A percentile compares a stretch with the other conserved stretches of the same genome.
Conservation (phyloP, 2,888 invertebrate species). For the Dioctria linearis region DNA sequence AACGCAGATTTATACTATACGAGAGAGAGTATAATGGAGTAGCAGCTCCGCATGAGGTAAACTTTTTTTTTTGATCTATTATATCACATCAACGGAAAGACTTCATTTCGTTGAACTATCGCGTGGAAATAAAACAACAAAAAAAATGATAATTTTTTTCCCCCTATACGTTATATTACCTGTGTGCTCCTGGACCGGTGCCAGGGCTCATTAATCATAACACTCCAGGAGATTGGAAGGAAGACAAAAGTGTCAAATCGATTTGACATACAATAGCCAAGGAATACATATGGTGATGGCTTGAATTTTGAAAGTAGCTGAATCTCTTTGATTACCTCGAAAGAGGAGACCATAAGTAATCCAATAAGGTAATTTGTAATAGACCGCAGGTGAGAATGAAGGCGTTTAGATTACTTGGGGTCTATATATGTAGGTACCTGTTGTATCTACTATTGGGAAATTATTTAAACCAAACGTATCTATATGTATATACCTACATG, state of each 20-base stretch:
- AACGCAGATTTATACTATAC: constrained; percentile 27
- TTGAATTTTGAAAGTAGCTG: constrained; percentile 38
- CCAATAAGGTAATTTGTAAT: constrained; percentile 50
- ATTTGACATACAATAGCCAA: constrained; percentile 52
- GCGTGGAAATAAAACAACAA: constrained; percentile 4
- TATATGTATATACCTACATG: too few species aligned
- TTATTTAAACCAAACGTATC: constrained; percentile 14
- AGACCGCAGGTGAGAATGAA: constrained; percentile 47
- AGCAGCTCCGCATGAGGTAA: constrained; percentile 30
- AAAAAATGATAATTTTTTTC: constrained; percentile 7
- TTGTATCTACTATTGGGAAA: constrained; percentile 15
- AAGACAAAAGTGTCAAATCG: constrained; percentile 56
- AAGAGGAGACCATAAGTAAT: constrained; percentile 31
- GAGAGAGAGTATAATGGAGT: neutral
- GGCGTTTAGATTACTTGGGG: constrained; percentile 14
- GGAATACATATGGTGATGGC: constrained; percentile 31
- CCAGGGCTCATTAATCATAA: constrained; percentile 49
- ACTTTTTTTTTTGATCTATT: constrained; percentile 28
- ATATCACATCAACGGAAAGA: constrained; percentile 47
- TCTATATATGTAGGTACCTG: neutral
- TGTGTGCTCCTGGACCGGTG: constrained; percentile 26
- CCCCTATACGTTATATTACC: constrained; percentile 32
- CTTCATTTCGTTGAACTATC: constrained; percentile 37
- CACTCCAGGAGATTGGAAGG: constrained; percentile 51
- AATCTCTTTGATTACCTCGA: constrained; percentile 38